Evolutionary conservation across 2,888 invertebrate genomes (phyloP), one percentile per base, ranked within the genome.

Genomic region (Marasmarcha lunaedactyla): DNA sequence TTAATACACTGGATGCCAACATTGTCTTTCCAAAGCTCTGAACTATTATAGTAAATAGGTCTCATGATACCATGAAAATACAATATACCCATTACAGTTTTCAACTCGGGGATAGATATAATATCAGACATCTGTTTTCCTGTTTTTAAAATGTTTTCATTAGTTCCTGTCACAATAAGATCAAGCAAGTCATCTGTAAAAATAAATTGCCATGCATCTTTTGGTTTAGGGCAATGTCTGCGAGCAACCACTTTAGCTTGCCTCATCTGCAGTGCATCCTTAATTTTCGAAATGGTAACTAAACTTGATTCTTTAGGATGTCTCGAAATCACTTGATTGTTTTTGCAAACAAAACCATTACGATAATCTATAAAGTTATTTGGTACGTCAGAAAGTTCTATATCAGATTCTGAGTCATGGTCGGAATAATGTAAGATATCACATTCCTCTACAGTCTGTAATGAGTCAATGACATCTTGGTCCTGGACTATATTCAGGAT

Each of bases 401-500:
- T 52, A 46, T 81, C 83, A 27, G 73, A 62, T 6, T 79, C 77
- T 14, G 76, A 78, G 35, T 81, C 68, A 48, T 77, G 78, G 46
- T 81, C 78, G 7, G 83, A 79, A 39, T 66, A 55, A 44, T 72
- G 68, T 39, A 74, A 50, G 39, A 66, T 55, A 55, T 83, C 74
- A 56, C 59, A 63, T 47, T 78, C 76, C 56, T 83, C 81, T 15
- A 56, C 63, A 43, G 63, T 59, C 55, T 83, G 77, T 41, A 79
- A 64, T 39, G 71, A 70, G 55, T 84, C 71, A 53, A 74, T 76
- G 43, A 71, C 65, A 52, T 81, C 70, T 59, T 68, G 71, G 45
- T 74, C 72, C 70, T 77, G 72, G 52, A 83, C 65, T 55, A 81
- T 64, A 53, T 71, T 68, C 71, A 78, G 66, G 56, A 83, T 83